These are phyloP conservation scores for Drosophila nigricruria DNA, from an alignment of 2,888 invertebrate species.

Conservation along the genomic window DNA sequence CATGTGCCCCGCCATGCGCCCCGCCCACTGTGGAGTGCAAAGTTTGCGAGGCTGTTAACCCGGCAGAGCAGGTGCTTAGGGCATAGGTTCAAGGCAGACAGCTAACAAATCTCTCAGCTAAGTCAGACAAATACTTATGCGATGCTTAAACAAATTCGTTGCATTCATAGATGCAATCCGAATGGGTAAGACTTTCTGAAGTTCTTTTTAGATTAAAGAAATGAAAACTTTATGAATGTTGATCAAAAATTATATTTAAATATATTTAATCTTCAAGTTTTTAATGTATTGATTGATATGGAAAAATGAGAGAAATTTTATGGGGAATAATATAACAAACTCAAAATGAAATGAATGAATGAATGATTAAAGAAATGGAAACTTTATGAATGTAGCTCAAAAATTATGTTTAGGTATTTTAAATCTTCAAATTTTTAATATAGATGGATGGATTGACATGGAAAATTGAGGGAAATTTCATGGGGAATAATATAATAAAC, in stretches of 20 bases:
- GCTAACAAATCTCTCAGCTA: slow-evolving; percentile 68
- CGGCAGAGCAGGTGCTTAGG: slow-evolving; percentile 43
- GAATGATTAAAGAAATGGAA: neutral
- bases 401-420: neutral
- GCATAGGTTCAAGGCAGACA: slow-evolving; percentile 59
- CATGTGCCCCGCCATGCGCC: neutral
- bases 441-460: too few species aligned
- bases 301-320: too few species aligned
- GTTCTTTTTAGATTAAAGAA: neutral
- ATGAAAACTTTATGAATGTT: neutral
- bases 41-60: slow-evolving; percentile 69
- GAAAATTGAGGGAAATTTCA: too few species aligned
- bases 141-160: slow-evolving; percentile 16
- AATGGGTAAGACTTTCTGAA: neutral
- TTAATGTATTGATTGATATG: too few species aligned
- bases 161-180: slow-evolving; percentile 4
- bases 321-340: too few species aligned
- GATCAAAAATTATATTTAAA: too few species aligned
- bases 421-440: too few species aligned
- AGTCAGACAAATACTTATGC: slow-evolving; percentile 60
- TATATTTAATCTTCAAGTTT: too few species aligned
- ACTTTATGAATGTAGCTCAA: neutral
- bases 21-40: slow-evolving; percentile 62
- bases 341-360: too few species aligned
- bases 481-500: neutral